Evolutionary conservation across 2,113 vertebrate genomes (phyloP).

Genomic region (Terrapene triunguis): DNA sequence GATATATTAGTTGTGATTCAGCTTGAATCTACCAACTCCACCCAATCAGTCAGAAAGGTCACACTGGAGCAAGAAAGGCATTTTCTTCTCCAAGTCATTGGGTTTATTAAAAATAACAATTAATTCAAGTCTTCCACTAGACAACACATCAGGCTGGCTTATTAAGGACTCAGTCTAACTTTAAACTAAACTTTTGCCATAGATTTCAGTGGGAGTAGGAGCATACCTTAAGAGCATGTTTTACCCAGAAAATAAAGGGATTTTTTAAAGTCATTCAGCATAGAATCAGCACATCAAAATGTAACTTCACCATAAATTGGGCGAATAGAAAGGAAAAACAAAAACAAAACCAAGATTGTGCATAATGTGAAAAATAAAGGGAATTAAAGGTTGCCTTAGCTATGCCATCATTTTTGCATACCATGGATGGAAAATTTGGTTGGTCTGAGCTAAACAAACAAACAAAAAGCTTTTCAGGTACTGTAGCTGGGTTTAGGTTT

Average conservation of each 20-base stretch:
- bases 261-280: background rate
- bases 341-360: background rate
- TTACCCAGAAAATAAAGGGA: background rate
- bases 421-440: background rate
- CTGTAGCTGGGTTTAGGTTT: background rate
- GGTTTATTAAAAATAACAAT: background rate
- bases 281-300: background rate
- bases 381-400: background rate
- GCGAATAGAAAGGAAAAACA: background rate
- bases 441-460: background rate
- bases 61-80: background rate
- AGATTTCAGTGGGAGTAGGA: background rate
- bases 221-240: background rate
- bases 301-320: rapidly evolving
- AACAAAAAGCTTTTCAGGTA: background rate
- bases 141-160: background rate
- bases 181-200: background rate
- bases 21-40: background rate
- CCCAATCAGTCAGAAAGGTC: background rate
- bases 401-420: background rate
- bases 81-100: background rate
- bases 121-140: background rate
- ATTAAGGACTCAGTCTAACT: background rate
- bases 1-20: background rate
- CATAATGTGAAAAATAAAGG: background rate